phyloP scores from a whole-genome alignment of 1,140 invertebrate genomes.

The Archivesica marissinica region DNA sequence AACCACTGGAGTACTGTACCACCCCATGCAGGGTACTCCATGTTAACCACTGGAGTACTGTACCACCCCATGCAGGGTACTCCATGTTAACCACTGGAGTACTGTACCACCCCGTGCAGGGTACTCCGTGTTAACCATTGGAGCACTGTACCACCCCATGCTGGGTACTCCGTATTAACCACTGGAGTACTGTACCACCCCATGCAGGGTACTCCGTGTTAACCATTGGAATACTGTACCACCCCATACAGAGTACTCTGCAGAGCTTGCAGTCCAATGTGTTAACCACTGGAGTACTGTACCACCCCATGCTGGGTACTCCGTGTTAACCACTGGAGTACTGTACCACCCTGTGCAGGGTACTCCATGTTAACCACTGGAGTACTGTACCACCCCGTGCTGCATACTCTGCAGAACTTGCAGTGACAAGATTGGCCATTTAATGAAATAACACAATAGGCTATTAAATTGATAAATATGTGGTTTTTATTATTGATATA shows the following conservation, averaged over 20 bases:
- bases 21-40: background rate
- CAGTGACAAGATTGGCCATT: too few species aligned
- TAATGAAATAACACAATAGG: too few species aligned
- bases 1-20: background rate
- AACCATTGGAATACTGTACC: background rate
- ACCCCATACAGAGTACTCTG: background rate
- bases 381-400: too few species aligned
- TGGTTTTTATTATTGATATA: constrained; percentile 3
- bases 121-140: background rate
- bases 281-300: background rate
- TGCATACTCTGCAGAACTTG: too few species aligned
- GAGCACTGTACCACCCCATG: background rate
- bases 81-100: background rate
- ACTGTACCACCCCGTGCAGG: background rate
- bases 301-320: background rate
- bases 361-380: too few species aligned
- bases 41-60: background rate
- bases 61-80: background rate
- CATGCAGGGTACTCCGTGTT: background rate
- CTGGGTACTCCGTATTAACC: background rate
- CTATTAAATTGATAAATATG: too few species aligned
- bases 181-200: background rate
- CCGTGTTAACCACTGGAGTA: too few species aligned
- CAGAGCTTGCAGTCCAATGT: too few species aligned
- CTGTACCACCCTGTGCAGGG: too few species aligned